These are phyloP conservation scores for Hypselothyrea guttata DNA, from an alignment of 2,888 invertebrate genomes.

Conservation along the genomic window DNA sequence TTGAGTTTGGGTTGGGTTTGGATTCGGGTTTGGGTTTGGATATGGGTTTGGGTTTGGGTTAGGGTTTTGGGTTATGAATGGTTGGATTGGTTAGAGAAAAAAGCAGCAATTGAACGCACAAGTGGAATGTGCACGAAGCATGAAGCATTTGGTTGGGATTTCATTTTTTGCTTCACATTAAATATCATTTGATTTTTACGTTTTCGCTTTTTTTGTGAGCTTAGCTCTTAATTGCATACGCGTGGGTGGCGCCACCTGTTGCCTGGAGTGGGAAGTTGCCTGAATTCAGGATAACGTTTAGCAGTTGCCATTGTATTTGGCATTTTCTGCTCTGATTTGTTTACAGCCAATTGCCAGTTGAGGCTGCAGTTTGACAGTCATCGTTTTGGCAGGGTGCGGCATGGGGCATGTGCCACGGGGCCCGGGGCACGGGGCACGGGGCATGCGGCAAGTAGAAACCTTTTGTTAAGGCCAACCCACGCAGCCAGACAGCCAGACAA, in stretches of 20 bases:
- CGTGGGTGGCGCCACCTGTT: conserved; percentile 21
- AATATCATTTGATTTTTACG: not conserved
- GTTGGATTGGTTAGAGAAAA: conserved; percentile 23
- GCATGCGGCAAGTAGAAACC: not conserved
- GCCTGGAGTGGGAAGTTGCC: not conserved
- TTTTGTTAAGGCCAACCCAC: conserved; percentile 22
- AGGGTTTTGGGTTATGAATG: conserved; percentile 1
- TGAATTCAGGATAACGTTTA: not conserved
- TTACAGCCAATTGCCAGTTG: conserved; percentile 6
- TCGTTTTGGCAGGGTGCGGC: conserved; percentile 16
- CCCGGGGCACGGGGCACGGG: not conserved
- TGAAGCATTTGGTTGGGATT: conserved; percentile 49
- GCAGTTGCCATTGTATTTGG: not conserved
- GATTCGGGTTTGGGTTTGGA: not conserved
- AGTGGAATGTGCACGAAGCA: conserved; percentile 64
- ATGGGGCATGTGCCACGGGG: not conserved
- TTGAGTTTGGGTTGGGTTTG: conserved; percentile 15
- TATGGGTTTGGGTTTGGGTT: not conserved
- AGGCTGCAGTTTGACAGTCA: conserved; percentile 17
- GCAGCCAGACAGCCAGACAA: conserved; percentile 24
- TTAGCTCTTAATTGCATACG: conserved; percentile 18
- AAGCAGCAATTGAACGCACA: conserved; percentile 60
- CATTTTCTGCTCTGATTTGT: not conserved
- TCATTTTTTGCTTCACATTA: not conserved
- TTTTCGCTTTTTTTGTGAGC: not conserved